Evolutionary conservation across 1,140 invertebrate genomes (phyloP).

Genomic region (Aphelinus atriplicis): DNA sequence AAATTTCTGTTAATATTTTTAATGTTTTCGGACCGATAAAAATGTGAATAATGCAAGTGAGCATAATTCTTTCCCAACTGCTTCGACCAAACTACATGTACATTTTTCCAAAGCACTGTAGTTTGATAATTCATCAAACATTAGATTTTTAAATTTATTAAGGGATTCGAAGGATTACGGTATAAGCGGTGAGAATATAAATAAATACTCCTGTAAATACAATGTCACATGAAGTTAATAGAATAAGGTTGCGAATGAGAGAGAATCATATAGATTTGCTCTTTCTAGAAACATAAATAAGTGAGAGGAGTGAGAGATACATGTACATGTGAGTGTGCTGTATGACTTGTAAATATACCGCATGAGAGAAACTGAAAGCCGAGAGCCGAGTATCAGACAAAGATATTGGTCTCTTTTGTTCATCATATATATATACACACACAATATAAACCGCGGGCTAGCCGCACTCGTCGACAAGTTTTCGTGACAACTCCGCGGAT

Average conservation of each 20-base stretch:
- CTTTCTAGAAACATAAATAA: background rate
- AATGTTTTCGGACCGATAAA: no score
- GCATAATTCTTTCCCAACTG: no score
- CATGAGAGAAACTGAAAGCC: background rate
- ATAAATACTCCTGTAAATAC: slow-evolving; percentile 36
- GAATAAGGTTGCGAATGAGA: background rate
- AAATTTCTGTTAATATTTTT: no score
- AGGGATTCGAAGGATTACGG: background rate
- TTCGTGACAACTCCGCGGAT: no score
- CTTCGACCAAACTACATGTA: no score
- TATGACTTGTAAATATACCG: slow-evolving; percentile 28
- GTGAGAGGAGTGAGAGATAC: background rate
- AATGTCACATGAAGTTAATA: slow-evolving; percentile 19
- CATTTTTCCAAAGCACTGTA: no score
- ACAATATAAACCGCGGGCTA: background rate
- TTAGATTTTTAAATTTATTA: no score
- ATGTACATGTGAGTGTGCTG: background rate
- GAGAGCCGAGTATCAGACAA: background rate
- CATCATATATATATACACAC: background rate
- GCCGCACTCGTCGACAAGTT: background rate
- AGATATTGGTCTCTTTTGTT: slow-evolving; percentile 1
- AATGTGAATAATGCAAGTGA: no score
- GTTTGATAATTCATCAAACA: no score
- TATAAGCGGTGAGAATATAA: slow-evolving; percentile 27
- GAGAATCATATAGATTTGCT: background rate